phyloP scores from a whole-genome alignment of 2,888 invertebrate species.

The Ptychoptera contaminata region DNA sequence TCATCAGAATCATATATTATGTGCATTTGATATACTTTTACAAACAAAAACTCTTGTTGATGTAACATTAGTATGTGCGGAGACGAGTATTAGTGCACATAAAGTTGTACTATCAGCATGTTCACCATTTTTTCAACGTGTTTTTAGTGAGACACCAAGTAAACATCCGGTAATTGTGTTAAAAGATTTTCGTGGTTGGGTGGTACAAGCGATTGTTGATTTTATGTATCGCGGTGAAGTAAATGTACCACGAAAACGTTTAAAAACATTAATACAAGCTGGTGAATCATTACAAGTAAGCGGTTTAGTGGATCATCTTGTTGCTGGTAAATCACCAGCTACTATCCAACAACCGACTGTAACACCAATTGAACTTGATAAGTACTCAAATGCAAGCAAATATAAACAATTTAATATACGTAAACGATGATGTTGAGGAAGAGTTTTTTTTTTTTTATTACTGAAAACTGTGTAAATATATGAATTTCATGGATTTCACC shows the following conservation, averaged over 20 bases:
- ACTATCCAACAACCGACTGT: conserved; percentile 20
- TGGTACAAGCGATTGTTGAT: conserved; percentile 77
- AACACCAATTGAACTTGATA: conserved; percentile 26
- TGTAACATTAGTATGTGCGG: conserved; percentile 79
- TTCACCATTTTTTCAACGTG: conserved; percentile 77
- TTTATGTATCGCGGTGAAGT: conserved; percentile 92
- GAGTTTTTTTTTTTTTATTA: too few species aligned
- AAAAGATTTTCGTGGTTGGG: conserved; percentile 79
- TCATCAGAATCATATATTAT: conserved; percentile 75
- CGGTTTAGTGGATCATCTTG: conserved; percentile 52
- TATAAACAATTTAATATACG: too few species aligned
- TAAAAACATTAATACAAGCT: conserved; percentile 69
- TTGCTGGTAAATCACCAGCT: conserved; percentile 29
- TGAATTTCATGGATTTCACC: too few species aligned
- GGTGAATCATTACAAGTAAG: conserved; percentile 77
- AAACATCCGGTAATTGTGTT: conserved; percentile 86
- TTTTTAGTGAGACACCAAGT: conserved; percentile 82
- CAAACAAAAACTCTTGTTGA: conserved; percentile 78
- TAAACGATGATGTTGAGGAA: too few species aligned
- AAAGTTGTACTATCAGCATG: conserved; percentile 80
- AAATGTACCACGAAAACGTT: conserved; percentile 69
- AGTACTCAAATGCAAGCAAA: too few species aligned
- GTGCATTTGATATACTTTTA: conserved; percentile 76
- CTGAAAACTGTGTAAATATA: too few species aligned
- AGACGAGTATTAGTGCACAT: conserved; percentile 73